Conservation (phyloP, 2,113 vertebrate genomes). For the Fulmarus glacialis region DNA sequence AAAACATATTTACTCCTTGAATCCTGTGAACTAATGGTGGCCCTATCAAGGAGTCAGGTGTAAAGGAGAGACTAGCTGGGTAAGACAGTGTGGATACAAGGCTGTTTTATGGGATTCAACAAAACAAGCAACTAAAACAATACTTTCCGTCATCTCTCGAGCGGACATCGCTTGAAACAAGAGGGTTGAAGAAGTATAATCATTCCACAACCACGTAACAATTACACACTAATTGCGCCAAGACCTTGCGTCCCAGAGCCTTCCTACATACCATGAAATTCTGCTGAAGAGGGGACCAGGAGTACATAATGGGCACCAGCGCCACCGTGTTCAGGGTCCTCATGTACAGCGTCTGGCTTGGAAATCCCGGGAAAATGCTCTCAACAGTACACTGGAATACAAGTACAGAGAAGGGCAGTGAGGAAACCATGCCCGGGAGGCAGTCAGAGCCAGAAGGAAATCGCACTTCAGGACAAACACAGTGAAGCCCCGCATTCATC, state of each 20-base stretch:
- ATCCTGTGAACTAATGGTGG: neutral
- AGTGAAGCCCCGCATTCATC: rapidly evolving
- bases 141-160: neutral
- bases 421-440: neutral
- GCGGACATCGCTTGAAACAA: neutral
- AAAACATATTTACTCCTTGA: neutral
- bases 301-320: conserved; percentile 97
- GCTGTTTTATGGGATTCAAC: neutral
- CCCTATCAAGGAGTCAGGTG: neutral
- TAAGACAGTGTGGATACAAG: rapidly evolving
- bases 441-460: neutral
- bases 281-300: conserved; percentile 98
- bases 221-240: neutral
- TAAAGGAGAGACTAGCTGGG: neutral
- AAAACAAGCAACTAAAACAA: neutral
- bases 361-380: conserved; percentile 89
- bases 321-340: conserved; percentile 92
- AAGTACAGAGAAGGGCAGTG: neutral
- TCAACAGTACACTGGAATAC: conserved; percentile 87
- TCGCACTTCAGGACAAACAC: neutral
- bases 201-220: neutral
- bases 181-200: neutral
- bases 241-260: neutral
- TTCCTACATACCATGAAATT: conserved; percentile 93
- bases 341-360: conserved; percentile 89